Conservation (phyloP, 2,888 invertebrate species). For the Athalia circularis region DNA sequence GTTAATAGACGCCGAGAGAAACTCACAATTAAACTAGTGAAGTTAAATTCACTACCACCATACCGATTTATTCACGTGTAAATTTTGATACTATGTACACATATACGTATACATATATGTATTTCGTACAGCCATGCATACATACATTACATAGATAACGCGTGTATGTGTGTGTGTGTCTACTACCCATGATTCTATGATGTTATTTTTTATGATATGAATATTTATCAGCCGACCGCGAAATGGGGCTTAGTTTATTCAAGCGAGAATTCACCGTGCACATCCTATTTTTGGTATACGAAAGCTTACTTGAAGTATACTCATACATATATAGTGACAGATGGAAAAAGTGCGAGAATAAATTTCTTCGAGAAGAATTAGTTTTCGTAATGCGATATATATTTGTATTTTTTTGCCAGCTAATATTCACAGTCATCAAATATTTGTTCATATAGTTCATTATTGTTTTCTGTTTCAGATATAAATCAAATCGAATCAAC, state of each 20-base stretch:
- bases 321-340: neutral
- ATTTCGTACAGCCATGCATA: no score
- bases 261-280: constrained; percentile 13
- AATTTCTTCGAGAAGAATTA: constrained; percentile 8
- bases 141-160: neutral
- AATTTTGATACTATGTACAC: no score
- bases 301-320: no score
- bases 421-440: no score
- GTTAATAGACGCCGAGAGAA: no score
- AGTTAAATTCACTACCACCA: no score
- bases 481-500: no score
- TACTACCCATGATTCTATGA: neutral
- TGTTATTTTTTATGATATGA: constrained; percentile 18
- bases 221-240: constrained; percentile 7
- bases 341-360: neutral
- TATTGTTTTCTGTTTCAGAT: neutral
- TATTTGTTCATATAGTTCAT: neutral
- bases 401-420: no score
- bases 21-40: no score
- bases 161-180: neutral
- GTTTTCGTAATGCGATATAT: neutral
- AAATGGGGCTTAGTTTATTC: constrained; percentile 24
- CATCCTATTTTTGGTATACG: neutral
- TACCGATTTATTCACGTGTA: no score
- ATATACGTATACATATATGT: no score